phyloP scores from a whole-genome alignment of 2,113 vertebrate genomes.

The Ctenomys sociabilis region DNA sequence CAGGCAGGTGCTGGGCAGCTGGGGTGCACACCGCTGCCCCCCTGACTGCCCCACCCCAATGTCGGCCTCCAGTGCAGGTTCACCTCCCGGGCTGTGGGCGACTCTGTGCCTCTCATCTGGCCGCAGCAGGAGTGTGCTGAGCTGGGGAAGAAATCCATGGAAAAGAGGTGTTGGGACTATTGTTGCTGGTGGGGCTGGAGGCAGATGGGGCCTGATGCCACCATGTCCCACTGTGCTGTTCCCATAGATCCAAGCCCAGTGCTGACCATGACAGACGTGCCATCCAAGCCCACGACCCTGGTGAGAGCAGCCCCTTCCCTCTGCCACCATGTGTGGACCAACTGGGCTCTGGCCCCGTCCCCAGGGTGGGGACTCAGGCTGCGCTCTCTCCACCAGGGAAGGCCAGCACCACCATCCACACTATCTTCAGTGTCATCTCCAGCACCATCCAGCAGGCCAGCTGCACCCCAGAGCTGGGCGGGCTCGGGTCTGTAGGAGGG shows the following conservation, averaged over 20 bases:
- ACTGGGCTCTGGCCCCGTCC: accelerated
- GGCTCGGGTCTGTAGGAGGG: no score
- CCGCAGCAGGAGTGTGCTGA: not conserved
- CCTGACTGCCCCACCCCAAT: not conserved
- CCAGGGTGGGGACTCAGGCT: not conserved
- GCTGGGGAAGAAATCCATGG: accelerated
- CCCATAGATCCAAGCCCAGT: not conserved
- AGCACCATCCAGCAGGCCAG: not conserved
- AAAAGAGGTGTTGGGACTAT: not conserved
- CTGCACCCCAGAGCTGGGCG: not conserved
- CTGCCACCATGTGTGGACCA: accelerated
- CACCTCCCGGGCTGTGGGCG: slow-evolving; percentile 67
- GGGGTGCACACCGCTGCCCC: not conserved
- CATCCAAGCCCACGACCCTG: not conserved
- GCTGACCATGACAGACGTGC: accelerated
- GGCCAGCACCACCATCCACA: slow-evolving; percentile 65
- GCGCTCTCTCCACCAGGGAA: slow-evolving; percentile 2
- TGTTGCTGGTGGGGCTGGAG: accelerated
- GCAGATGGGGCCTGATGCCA: accelerated
- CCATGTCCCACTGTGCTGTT: accelerated
- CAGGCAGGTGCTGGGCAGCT: not conserved
- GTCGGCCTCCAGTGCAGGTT: not conserved
- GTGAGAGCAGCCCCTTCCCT: slow-evolving; percentile 6
- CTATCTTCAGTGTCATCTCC: slow-evolving; percentile 75
- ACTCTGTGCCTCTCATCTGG: slow-evolving; percentile 61